Evolutionary conservation across 2,888 invertebrate species (phyloP), one percentile per base, ranked within the genome.

Genomic region (Magallana nippona): DNA sequence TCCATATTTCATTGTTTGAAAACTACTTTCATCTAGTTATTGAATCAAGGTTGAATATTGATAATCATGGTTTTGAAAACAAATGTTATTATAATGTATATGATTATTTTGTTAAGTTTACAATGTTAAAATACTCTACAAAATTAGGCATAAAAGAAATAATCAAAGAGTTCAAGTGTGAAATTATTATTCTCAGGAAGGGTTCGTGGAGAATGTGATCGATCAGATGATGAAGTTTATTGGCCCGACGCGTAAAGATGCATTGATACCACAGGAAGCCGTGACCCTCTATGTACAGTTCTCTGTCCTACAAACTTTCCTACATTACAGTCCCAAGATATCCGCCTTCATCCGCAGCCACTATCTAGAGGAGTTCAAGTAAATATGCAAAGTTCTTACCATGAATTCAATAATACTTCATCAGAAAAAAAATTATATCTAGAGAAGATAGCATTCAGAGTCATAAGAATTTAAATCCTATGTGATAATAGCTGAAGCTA

Each of bases 291-390:
- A 91, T 86, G 91, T 92, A 79, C 91, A 92, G 88, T 93, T 93
- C 87, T 90, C 90, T 19, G 88, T 93, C 8, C 89, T 93, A 1
- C 88, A 90, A 15, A 91, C 90, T 0, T 90, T 93, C 81, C 88
- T 93, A 13, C 89, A 91, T 63, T 91, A 92, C 88, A 92, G 91
- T 81, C 90, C 91, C 0, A 81, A 83, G 32, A 86, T 91, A 44
- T 87, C 89, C 78, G 85, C 85, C 19, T 91, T 91, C 81, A 90
- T 93, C 44, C 85, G 90, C 27, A 86, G 90, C 71, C 91, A 92
- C 81, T 93, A 92, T 86, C 89, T 89, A n/a, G 93, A 93, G 86
- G 93, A 93, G 84, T 93, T 93, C 88, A 93, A 92, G 93, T 93
- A 89, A 88, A 91, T 84, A 60, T 2, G 2, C 27, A 1, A 27